phyloP scores from a whole-genome alignment of 2,888 invertebrate species.

The Ectobius pallidus region DNA sequence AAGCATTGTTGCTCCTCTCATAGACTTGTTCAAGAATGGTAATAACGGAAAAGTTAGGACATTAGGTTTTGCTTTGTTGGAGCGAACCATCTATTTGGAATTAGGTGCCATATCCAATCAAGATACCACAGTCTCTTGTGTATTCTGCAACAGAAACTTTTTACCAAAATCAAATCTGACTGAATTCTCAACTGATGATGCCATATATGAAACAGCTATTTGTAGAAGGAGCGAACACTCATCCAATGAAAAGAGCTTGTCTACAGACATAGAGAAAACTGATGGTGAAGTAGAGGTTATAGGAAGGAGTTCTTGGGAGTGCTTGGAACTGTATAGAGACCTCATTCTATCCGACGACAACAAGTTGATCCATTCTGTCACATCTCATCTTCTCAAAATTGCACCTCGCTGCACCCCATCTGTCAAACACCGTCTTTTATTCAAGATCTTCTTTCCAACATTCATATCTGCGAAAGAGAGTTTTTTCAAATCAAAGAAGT shows the following conservation, averaged over 20 bases:
- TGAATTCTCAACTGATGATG: conserved; percentile 27
- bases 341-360: conserved; percentile 62
- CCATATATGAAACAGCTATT: not conserved
- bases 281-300: not conserved
- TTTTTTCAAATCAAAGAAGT: conserved; percentile 54
- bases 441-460: conserved; percentile 65
- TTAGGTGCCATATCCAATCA: conserved; percentile 56
- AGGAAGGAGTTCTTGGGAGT: conserved; percentile 56
- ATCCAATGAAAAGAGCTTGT: not conserved
- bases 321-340: conserved; percentile 63
- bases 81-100: conserved; percentile 65
- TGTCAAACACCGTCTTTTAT: conserved; percentile 64
- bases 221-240: not conserved
- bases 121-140: conserved; percentile 52
- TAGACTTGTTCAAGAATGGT: conserved; percentile 56
- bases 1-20: conserved; percentile 58
- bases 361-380: conserved; percentile 62
- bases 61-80: conserved; percentile 61
- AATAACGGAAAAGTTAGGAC: conserved; percentile 54
- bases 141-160: conserved; percentile 53
- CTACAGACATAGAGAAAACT: not conserved
- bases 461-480: conserved; percentile 62
- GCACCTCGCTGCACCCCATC: conserved; percentile 61
- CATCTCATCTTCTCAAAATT: conserved; percentile 64
- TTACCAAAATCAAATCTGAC: conserved; percentile 2